These are phyloP conservation scores for Pantherophis vulpinus DNA, from an alignment of 2,797 vertebrate genomes.

Conservation along the genomic window DNA sequence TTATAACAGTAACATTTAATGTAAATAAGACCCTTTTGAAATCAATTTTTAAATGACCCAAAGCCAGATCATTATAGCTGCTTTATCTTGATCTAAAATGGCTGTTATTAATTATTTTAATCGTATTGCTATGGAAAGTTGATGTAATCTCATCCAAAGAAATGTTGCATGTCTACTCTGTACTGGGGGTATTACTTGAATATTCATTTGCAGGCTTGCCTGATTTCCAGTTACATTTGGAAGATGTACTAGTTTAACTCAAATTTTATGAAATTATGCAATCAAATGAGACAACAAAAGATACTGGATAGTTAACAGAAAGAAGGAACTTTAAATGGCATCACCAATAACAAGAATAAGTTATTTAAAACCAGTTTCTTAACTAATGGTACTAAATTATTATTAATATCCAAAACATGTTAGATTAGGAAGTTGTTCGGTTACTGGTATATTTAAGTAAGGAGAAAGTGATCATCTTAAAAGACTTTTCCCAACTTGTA, in stretches of 20 bases:
- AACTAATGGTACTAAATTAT: not conserved
- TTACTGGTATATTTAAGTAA: not conserved
- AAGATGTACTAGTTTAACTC: not conserved
- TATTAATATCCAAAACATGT: not conserved
- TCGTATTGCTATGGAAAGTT: not conserved
- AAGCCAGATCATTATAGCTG: conserved; percentile 5
- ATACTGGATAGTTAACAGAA: not conserved
- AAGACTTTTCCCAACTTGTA: not conserved
- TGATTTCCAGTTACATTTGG: not conserved
- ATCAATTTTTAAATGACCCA: not conserved
- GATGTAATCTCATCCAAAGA: not conserved
- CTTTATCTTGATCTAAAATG: conserved; percentile 46
- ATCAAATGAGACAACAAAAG: not conserved
- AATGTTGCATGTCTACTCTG: not conserved
- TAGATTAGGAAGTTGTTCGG: not conserved
- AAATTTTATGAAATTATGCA: not conserved
- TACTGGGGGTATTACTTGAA: not conserved
- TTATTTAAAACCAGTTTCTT: not conserved
- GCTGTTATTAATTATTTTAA: not conserved
- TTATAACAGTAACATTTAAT: not conserved
- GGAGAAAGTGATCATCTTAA: not conserved
- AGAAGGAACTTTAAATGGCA: not conserved
- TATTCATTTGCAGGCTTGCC: not conserved
- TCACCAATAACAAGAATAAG: not conserved
- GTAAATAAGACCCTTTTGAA: not conserved